A percentile compares a stretch with the other conserved stretches of the same genome.
Evolutionary conservation across 2,888 invertebrate genomes (phyloP).

Genomic region (Pollenia amentaria): DNA sequence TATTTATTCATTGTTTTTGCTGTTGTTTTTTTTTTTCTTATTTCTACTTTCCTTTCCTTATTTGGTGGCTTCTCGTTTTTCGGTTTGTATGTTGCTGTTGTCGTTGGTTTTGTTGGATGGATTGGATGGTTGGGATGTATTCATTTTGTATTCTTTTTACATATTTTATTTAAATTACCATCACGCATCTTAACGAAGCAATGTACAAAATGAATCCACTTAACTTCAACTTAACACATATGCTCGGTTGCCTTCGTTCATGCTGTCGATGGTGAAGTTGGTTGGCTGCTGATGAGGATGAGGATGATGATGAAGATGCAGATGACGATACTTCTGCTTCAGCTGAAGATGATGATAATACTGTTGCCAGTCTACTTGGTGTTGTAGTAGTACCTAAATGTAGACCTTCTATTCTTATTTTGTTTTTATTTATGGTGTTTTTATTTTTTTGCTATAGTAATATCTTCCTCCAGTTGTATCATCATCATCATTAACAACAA

Average conservation of each 20-base stretch:
- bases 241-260: conserved; percentile 63
- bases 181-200: conserved; percentile 77
- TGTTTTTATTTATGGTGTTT: conserved; percentile 6
- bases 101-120: conserved; percentile 26
- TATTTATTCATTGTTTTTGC: conserved; percentile 2
- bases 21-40: conserved; percentile 25
- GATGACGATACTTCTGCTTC: conserved; percentile 14
- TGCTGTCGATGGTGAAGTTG: conserved; percentile 15
- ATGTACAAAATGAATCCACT: conserved; percentile 80
- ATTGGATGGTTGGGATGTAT: conserved; percentile 38
- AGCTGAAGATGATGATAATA: conserved; percentile 61
- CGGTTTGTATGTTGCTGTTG: background rate
- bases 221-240: conserved; percentile 81
- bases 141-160: conserved; percentile 68
- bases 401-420: conserved; percentile 4
- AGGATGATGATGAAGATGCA: conserved; percentile 23
- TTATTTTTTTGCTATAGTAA: conserved; percentile 25
- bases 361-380: conserved; percentile 58
- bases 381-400: conserved; percentile 5
- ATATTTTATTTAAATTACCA: conserved; percentile 82
- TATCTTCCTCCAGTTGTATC: background rate
- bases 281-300: conserved; percentile 31
- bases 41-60: conserved; percentile 62
- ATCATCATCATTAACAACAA: conserved; percentile 34
- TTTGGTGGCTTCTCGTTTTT: conserved; percentile 63